These are phyloP conservation scores for Aspidiotus rigidus DNA, from an alignment of 2,888 invertebrate genomes.

Conservation along the genomic window DNA sequence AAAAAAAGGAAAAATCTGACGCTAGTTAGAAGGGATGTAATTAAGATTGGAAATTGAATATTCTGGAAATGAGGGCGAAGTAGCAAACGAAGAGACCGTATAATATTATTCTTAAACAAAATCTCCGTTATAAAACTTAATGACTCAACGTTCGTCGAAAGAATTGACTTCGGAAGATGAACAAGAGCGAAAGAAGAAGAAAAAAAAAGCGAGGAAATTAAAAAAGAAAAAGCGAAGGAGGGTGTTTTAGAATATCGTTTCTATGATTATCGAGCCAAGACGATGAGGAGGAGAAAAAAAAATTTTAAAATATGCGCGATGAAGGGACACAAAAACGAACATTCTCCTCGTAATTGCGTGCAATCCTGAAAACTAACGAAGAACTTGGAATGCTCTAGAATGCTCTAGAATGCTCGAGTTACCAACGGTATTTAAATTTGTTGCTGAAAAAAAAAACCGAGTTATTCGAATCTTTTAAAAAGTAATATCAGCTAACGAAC, in stretches of 20 bases:
- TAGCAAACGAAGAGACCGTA: constrained; percentile 16
- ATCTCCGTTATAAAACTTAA: constrained; percentile 33
- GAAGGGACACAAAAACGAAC: constrained; percentile 5
- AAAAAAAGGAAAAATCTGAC: constrained; percentile 22
- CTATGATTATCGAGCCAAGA: constrained; percentile 16
- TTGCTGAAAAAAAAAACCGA: too few species aligned
- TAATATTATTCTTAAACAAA: constrained; percentile 33
- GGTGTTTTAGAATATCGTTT: constrained; percentile 26
- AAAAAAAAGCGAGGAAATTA: neutral
- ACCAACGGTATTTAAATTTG: neutral
- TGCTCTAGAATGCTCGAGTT: neutral
- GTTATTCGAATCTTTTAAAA: too few species aligned
- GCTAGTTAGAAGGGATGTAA: constrained; percentile 32
- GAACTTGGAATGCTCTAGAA: constrained; percentile 2
- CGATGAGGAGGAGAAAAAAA: constrained; percentile 1
- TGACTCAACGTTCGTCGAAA: constrained; percentile 29
- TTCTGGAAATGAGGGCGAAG: constrained; percentile 26
- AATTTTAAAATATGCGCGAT: neutral
- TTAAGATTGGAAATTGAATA: constrained; percentile 33
- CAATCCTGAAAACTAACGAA: neutral
- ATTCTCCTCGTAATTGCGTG: constrained; percentile 4
- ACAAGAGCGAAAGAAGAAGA: neutral
- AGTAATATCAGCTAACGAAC: too few species aligned
- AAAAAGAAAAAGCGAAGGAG: constrained; percentile 8
- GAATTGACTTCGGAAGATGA: constrained; percentile 19